phyloP scores from a whole-genome alignment of 2,888 invertebrate genomes.

The Eueremaeus valkanovi region DNA sequence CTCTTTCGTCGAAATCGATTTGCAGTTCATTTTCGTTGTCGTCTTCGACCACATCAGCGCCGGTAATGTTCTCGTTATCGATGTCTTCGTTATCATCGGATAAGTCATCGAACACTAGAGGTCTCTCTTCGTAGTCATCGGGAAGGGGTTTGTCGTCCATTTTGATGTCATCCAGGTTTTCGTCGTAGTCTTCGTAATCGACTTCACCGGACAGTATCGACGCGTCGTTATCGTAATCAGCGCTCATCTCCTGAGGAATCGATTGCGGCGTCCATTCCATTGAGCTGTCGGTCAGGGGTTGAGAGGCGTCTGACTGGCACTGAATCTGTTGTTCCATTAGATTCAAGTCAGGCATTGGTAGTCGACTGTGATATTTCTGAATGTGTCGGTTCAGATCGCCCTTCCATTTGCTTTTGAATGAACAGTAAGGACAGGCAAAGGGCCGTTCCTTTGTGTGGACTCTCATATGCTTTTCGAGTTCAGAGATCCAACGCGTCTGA shows the following conservation, averaged over 20 bases:
- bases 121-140: neutral
- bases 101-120: conserved; percentile 8
- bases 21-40: conserved; percentile 32
- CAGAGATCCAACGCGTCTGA: conserved; percentile 47
- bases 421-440: conserved; percentile 46
- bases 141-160: conserved; percentile 6
- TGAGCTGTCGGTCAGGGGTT: neutral
- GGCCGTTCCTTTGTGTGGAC: conserved; percentile 47
- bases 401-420: conserved; percentile 47
- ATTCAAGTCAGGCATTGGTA: conserved; percentile 38
- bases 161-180: conserved; percentile 17
- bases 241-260: neutral
- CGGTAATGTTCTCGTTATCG: neutral
- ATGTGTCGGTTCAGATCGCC: conserved; percentile 47
- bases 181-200: conserved; percentile 25
- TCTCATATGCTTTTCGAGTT: conserved; percentile 46
- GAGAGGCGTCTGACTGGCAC: neutral
- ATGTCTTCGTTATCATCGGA: conserved; percentile 29
- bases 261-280: neutral
- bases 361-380: conserved; percentile 44
- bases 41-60: conserved; percentile 25
- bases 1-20: neutral
- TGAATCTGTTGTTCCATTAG: conserved; percentile 26
- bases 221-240: neutral
- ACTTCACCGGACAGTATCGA: neutral